Base-by-base conservation (phyloP, 2,888 invertebrate genomes). In the Cantharis rustica region DNA sequence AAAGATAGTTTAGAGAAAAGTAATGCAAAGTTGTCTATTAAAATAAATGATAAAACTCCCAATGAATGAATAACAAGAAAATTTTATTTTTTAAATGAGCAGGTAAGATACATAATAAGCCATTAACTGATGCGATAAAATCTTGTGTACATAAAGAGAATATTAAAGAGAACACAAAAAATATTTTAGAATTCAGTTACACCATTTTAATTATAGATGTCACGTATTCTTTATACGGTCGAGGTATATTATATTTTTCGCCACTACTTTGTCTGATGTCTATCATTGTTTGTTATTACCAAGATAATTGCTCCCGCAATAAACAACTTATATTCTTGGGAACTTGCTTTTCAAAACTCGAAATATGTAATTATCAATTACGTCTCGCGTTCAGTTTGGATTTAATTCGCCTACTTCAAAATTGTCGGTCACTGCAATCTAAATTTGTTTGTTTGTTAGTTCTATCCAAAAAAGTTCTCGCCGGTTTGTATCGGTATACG, bases 281-380 rank as follows among this genome's bases (percentile, higher is more conserved):
- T 80, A 77, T 80, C 75, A 80, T 80, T 80, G 78, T 80, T 80
- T 80, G 79, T 78, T 78, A 78, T 80, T 80, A 80, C 72, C 69
- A 75, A 72, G 76, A 75, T 80, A 80, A 80, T 78, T 79, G 78
- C 76, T 70, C 69, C 75, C 69, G 76, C 75, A 76, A 75, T 75
- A 78, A 78, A 80, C 76, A 78, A 75, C 76, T 78, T 80, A 80
- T 77, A 76, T 23, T 20, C 72, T 77, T 76, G 73, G 78, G 75
- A 78, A 80, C 76, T 78, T 79, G 69, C 77, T 70, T 75, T 77
- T 76, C 75, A 47, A 68, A 75, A 77, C 73, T 76, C 61, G 77
- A 77, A 82, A 82, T 80, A 73, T 82, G 79, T 82, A 82, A 83
- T 82, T 83, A 83, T 78, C 81, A 81, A 82, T 81, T 82, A 81